These are phyloP conservation scores for Schrankia costaestrigalis DNA, from an alignment of 2,888 invertebrate species.

Conservation along the genomic window DNA sequence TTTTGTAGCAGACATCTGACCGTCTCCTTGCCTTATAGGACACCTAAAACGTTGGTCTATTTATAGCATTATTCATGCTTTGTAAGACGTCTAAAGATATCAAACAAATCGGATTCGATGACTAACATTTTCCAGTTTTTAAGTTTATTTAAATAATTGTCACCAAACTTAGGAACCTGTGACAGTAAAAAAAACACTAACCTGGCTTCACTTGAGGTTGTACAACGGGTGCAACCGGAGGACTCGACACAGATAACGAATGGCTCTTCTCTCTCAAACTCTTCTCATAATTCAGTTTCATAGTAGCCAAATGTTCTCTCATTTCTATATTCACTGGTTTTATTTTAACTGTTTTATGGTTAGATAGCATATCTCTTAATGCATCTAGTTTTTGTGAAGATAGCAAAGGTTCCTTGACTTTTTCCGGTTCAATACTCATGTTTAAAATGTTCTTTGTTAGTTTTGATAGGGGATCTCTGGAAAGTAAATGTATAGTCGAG, in stretches of 20 bases:
- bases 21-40: too few relatives aligned
- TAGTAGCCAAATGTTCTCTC: slow-evolving; percentile 55
- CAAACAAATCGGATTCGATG: not conserved
- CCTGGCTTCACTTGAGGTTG: slow-evolving; percentile 23
- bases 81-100: too few relatives aligned
- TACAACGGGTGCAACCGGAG: slow-evolving; percentile 11
- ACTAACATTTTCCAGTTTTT: not conserved
- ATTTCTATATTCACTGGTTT: slow-evolving; percentile 74
- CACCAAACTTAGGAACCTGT: not conserved
- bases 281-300: slow-evolving; percentile 60
- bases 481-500: too few relatives aligned
- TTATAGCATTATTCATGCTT: too few relatives aligned
- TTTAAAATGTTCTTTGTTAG: slow-evolving; percentile 75
- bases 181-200: slow-evolving; percentile 18
- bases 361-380: slow-evolving; percentile 71
- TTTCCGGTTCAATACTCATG: slow-evolving; percentile 70
- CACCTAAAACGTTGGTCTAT: too few relatives aligned
- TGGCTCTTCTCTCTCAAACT: slow-evolving; percentile 49
- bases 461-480: slow-evolving; percentile 70
- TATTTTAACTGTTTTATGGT: slow-evolving; percentile 75
- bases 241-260: slow-evolving; percentile 9
- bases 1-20: too few relatives aligned
- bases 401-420: slow-evolving; percentile 61
- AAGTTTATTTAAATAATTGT: too few relatives aligned
- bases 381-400: slow-evolving; percentile 74